Conservation (phyloP, 2,113 vertebrate species). For the Carlito syrichta region DNA sequence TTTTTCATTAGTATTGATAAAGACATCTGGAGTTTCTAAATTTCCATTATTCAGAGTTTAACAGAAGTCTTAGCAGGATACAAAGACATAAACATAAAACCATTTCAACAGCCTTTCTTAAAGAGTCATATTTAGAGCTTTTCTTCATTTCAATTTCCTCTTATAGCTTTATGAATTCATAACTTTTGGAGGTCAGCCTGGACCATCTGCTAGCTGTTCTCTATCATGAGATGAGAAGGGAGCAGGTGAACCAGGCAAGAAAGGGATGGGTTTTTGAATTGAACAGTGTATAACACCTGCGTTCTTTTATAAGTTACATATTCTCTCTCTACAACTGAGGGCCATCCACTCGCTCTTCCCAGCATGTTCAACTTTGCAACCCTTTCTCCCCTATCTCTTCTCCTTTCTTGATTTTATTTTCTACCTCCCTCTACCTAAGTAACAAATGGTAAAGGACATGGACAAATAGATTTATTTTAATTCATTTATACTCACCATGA, state of each 20-base stretch:
- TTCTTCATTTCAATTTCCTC: slow-evolving; percentile 32
- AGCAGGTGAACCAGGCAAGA: background rate
- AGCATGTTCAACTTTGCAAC: background rate
- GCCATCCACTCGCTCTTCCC: background rate
- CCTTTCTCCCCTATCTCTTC: background rate
- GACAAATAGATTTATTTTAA: background rate
- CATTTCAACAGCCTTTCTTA: slow-evolving; percentile 8
- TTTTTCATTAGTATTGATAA: slow-evolving; percentile 22
- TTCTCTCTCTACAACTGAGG: background rate
- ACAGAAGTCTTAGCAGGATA: background rate
- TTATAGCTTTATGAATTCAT: background rate
- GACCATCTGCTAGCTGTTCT: background rate
- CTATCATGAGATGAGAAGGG: background rate
- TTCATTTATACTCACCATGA: background rate
- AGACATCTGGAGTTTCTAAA: slow-evolving; percentile 42
- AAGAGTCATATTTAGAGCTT: slow-evolving; percentile 30
- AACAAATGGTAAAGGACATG: background rate
- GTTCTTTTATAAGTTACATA: slow-evolving; percentile 34
- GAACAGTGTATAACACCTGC: background rate
- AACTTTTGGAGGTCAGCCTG: background rate
- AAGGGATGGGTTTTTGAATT: background rate
- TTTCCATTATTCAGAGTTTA: slow-evolving; percentile 40
- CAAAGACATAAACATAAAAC: slow-evolving; percentile 12
- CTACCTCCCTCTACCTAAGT: background rate
- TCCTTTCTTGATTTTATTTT: background rate